Base-by-base conservation (phyloP, 2,797 vertebrate species). In the Syngnathus rostellatus region DNA sequence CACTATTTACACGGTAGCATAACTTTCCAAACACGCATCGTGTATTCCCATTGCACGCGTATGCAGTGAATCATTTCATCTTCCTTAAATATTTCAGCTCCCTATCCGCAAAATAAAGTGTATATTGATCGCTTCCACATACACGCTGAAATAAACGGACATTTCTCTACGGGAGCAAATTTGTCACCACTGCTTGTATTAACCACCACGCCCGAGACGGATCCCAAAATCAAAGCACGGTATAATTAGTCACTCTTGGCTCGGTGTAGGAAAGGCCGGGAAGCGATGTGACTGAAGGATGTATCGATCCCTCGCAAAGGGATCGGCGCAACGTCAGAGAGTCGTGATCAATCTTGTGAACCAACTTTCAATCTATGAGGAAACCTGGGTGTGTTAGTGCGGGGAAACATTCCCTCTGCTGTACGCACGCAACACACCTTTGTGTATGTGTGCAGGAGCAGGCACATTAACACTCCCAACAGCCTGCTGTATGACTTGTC, bases 181-280 rank as follows among this genome's bases (percentile, higher is more conserved):
- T 82, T 76, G 68, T 72, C 55, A 65, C 78, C 60, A 67, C 72
- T 79, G 77, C 78, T 77, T 68, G 37, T 67, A 79, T 88, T 87
- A 83, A 85, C 81, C 80, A 82, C 85, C 78, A 78, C 81, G 73
- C 68, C 87, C 65, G 79, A 83, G 80, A 73, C 82, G 66, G 68
- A 70, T 72, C 76, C 81, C 82, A 81, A 86, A 88, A 86, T 82
- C 82, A 64, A 85, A 80, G 78, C 81, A 80, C 75, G 71, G 78
- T 80, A 83, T 90, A 89, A 91, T 91, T 91, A 90, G 89, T 91
- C 89, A 91, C 81, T 85, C 70, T 78, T 83, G 77, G 78, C 81
- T 75, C 63, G 68, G 70, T 72, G 80, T 71, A 73, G 81, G 81
- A 86, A 86, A 81, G 85, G 84, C 86, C 86, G 81, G 82, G 83